Percentiles rank a stretch among this genome's conserved stretches.
Conservation (phyloP, 2,888 invertebrate genomes). For the Drosophila austrosaltans region DNA sequence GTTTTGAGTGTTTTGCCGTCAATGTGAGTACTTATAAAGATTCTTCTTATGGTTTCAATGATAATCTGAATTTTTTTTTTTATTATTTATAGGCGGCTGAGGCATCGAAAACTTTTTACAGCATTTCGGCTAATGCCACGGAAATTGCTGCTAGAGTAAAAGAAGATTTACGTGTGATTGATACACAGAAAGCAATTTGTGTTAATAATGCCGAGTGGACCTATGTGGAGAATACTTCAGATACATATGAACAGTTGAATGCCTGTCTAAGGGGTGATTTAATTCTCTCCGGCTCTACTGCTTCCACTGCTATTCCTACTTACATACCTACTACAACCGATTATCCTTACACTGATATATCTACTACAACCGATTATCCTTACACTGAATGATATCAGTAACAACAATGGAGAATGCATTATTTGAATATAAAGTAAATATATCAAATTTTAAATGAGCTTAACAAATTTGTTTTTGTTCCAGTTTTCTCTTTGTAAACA, state of each 20-base stretch:
- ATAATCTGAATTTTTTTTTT: not conserved
- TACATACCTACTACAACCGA: not conserved
- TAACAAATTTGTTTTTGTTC: too few relatives aligned
- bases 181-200: conserved; percentile 31
- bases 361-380: too few relatives aligned
- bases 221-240: conserved; percentile 39
- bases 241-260: conserved; percentile 46
- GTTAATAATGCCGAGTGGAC: conserved; percentile 41
- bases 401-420: too few relatives aligned
- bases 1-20: conserved; percentile 54
- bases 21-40: not conserved
- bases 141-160: conserved; percentile 18
- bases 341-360: too few relatives aligned
- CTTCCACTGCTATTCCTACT: not conserved
- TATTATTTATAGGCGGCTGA: conserved; percentile 37
- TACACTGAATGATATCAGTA: too few relatives aligned
- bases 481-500: too few relatives aligned
- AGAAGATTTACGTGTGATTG: conserved; percentile 17
- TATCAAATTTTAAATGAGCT: too few relatives aligned
- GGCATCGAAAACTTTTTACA: conserved; percentile 48
- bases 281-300: not conserved
- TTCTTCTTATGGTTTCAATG: not conserved
- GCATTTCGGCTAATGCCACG: conserved; percentile 42
- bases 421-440: too few relatives aligned
- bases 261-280: conserved; percentile 33